phyloP scores from a whole-genome alignment of 1,140 invertebrate species.

The Nasonia vitripennis region DNA sequence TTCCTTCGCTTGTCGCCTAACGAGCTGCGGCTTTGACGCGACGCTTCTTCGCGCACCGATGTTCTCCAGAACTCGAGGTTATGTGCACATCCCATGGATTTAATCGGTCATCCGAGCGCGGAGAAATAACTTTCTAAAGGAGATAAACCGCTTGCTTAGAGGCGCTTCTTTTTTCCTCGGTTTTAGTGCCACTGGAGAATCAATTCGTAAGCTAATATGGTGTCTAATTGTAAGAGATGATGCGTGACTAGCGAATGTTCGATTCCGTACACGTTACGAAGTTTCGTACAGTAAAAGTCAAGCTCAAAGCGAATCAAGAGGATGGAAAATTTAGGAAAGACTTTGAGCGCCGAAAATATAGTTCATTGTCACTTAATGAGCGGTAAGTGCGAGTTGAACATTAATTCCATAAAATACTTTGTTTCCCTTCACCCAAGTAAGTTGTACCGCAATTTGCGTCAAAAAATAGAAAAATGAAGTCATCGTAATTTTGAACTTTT shows the following conservation, averaged over 20 bases:
- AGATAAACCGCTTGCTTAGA: conserved; percentile 21
- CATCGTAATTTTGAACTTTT: no score
- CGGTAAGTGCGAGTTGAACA: not conserved
- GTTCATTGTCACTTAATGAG: not conserved
- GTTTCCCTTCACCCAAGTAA: no score
- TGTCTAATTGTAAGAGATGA: not conserved
- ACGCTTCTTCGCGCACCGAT: not conserved
- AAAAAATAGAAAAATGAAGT: no score
- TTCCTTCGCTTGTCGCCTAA: conserved; percentile 46
- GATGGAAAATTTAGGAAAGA: not conserved
- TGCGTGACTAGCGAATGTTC: no score
- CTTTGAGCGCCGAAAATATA: not conserved
- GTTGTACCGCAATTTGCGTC: no score
- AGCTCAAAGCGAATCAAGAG: not conserved
- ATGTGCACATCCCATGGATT: not conserved
- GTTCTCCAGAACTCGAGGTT: not conserved
- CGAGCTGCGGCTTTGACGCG: not conserved
- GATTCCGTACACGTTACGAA: no score
- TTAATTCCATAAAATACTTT: no score
- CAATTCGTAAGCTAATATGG: not conserved
- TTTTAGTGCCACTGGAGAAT: not conserved
- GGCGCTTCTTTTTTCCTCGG: not conserved
- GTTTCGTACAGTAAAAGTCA: not conserved
- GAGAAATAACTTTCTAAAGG: conserved; percentile 39
- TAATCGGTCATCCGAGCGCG: conserved; percentile 11